Percentiles rank a stretch among this genome's conserved stretches.
Evolutionary conservation across 2,888 invertebrate species (phyloP).

Genomic region (Drosophila pegasa): DNA sequence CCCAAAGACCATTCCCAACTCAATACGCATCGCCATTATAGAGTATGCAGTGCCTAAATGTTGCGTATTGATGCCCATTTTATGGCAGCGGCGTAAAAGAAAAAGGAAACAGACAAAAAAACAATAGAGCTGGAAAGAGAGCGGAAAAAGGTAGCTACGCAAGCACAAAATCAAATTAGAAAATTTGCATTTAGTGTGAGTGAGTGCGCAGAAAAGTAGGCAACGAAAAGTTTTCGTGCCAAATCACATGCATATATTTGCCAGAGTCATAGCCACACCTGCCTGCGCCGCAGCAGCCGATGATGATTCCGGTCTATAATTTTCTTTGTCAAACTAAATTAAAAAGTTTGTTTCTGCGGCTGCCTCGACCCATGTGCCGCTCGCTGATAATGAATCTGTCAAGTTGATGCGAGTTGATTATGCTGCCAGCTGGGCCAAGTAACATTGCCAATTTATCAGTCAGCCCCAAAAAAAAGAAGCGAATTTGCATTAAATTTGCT

Average conservation of each 20-base stretch:
- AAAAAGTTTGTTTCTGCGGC: constrained; percentile 62
- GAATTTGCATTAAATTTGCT: constrained; percentile 42
- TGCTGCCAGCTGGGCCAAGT: neutral
- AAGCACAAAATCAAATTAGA: constrained; percentile 67
- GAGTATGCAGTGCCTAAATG: constrained; percentile 1
- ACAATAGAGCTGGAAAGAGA: constrained; percentile 1
- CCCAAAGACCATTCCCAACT: too few species aligned
- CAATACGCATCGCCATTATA: too few species aligned
- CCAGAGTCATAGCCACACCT: constrained; percentile 1
- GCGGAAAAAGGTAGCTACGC: constrained; percentile 53
- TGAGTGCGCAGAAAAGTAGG: constrained; percentile 64
- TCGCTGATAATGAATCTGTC: constrained; percentile 69
- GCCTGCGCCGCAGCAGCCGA: constrained; percentile 14
- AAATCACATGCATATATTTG: constrained; percentile 66
- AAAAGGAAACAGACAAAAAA: constrained; percentile 32
- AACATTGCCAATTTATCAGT: constrained; percentile 35
- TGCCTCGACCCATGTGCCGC: constrained; percentile 16
- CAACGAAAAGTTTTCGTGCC: constrained; percentile 57
- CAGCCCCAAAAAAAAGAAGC: constrained; percentile 19
- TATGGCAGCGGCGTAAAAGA: constrained; percentile 31
- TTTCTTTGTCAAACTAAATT: constrained; percentile 72
- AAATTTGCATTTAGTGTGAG: constrained; percentile 73
- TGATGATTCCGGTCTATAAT: constrained; percentile 54
- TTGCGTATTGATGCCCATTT: constrained; percentile 5
- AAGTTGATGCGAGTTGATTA: constrained; percentile 30